Evolutionary conservation across 2,797 vertebrate species (phyloP).

Genomic region (Tinamus major): DNA sequence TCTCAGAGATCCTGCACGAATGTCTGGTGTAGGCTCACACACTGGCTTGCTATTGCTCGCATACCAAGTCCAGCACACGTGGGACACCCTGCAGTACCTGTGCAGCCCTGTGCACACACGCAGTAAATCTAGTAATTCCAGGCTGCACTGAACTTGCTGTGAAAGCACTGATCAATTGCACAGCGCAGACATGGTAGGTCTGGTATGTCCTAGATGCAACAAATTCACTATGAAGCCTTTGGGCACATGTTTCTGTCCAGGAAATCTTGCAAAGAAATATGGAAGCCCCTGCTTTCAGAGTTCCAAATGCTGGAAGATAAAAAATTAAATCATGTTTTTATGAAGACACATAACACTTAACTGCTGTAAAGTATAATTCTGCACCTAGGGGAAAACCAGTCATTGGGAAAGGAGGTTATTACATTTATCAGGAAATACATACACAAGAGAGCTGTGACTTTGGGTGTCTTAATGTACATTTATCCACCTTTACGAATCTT

Average conservation of each 20-base stretch:
- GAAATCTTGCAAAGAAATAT: background rate
- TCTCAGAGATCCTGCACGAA: background rate
- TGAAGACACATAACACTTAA: background rate
- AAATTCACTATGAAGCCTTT: rapidly evolving
- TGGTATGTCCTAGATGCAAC: background rate
- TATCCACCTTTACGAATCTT: background rate
- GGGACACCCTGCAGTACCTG: background rate
- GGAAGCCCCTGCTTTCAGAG: background rate
- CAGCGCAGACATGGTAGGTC: rapidly evolving
- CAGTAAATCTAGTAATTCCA: background rate
- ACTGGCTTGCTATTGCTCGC: background rate
- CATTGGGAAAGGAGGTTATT: background rate
- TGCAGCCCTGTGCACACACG: background rate
- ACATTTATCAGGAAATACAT: background rate
- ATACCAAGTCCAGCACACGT: rapidly evolving
- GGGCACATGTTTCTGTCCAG: background rate
- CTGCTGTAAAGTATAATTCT: background rate
- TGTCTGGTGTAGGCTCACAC: rapidly evolving
- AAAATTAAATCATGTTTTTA: background rate
- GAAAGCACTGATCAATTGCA: background rate
- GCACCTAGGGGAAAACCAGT: background rate
- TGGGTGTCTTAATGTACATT: background rate
- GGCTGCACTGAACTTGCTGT: background rate
- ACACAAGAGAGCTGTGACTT: background rate
- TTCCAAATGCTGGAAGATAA: background rate